Base-by-base conservation (phyloP, 2,888 invertebrate genomes). In the Ophion obscuratus region DNA sequence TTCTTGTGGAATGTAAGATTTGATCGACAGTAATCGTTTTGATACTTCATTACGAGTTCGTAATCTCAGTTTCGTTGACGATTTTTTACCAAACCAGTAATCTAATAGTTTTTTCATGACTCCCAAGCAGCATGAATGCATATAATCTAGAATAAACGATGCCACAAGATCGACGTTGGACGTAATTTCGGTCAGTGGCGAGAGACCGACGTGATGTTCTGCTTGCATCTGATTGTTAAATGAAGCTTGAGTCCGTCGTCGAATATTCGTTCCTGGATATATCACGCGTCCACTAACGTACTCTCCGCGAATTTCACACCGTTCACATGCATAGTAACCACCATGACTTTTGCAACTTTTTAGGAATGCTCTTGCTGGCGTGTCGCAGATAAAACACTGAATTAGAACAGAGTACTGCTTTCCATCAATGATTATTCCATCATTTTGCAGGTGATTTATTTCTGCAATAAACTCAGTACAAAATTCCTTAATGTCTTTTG, bases 301-400 rank as follows among this genome's bases (percentile, higher is more conserved):
- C 64, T 11, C 2, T 31, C 31, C 31, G 10, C 17, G 27, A 27
- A 17, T 31, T 64, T 31, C 64, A 31, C 64, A 27, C 10, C 64
- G 64, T 17, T 64, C 10, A n/a, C 59, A 59, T n/a, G 59, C 59
- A n/a, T 59, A 59, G n/a, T 59, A 59, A n/a, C 59, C 59, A 59
- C 3, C 59, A 59, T 59, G 59, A 6, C 59, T n/a, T n/a, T 59
- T 2, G 6, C 17, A 59, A n/a, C 17, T n/a, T 59, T 59, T 7
- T n/a, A 59, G n/a, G 17, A 59, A 59, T n/a, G 59, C 59, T n/a
- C 59, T 59, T n/a, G 59, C 59, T 59, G 59, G n/a, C 6, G 59
- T 59, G n/a, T 59, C 59, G n/a, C 59, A 59, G 17, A 59, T 59
- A 3, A 59, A 59, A 59, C 59, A 59, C n/a, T 59, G 6, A 59